Conservation (phyloP, 2,888 invertebrate genomes). For the Panorpa germanica region DNA sequence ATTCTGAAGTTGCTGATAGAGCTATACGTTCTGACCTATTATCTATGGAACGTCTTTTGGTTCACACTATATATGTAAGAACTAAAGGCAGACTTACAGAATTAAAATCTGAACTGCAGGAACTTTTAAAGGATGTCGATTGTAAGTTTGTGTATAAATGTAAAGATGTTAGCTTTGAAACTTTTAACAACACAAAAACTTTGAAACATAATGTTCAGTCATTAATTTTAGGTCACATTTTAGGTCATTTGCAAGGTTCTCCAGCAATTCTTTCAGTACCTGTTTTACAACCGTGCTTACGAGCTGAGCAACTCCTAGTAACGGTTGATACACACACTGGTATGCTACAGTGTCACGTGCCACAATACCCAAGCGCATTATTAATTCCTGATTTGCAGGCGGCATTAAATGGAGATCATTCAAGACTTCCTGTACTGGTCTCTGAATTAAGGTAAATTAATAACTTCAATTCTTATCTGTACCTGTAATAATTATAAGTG, state of each 20-base stretch:
- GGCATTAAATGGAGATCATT: constrained; percentile 55
- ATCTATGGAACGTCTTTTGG: constrained; percentile 87
- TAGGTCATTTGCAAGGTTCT: constrained; percentile 74
- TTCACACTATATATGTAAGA: constrained; percentile 88
- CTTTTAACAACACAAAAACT: constrained; percentile 8
- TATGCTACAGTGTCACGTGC: constrained; percentile 77
- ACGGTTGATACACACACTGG: constrained; percentile 92
- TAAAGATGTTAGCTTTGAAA: constrained; percentile 3
- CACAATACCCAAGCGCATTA: constrained; percentile 69
- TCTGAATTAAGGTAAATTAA: constrained; percentile 31
- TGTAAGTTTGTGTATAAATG: constrained; percentile 27
- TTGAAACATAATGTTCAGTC: constrained; percentile 8
- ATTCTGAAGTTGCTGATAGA: constrained; percentile 47
- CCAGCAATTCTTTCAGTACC: constrained; percentile 86
- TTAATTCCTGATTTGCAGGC: constrained; percentile 62
- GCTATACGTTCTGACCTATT: constrained; percentile 77
- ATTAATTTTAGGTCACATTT: constrained; percentile 13
- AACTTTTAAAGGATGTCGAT: constrained; percentile 43
- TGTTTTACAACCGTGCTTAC: constrained; percentile 71
- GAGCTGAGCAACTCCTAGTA: constrained; percentile 81
- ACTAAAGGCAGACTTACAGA: constrained; percentile 69
- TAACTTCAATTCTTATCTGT: not conserved
- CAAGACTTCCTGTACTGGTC: constrained; percentile 42
- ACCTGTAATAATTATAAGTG: not conserved
- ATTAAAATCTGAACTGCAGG: constrained; percentile 41